A percentile compares a stretch with the other conserved stretches of the same genome.
Conservation (phyloP, 2,888 invertebrate species). For the Eupithecia dodoneata region DNA sequence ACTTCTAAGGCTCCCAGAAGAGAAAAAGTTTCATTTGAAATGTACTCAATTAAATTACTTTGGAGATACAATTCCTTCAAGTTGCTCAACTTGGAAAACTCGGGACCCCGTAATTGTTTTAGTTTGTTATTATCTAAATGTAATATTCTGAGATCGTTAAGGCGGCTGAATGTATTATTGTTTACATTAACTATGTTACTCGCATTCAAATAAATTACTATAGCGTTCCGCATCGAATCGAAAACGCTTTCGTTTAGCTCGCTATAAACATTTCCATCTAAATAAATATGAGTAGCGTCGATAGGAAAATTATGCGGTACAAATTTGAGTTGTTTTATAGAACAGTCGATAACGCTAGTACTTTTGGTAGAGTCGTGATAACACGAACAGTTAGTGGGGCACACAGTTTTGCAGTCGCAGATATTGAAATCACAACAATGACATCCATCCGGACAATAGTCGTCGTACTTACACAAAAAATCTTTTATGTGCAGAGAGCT, state of each 20-base stretch:
- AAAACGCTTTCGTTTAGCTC: conserved; percentile 85
- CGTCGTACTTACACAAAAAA: conserved; percentile 95
- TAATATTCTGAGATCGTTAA: conserved; percentile 89
- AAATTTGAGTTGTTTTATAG: conserved; percentile 88
- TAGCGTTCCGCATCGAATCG: conserved; percentile 74
- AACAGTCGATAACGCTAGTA: conserved; percentile 96
- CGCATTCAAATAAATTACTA: conserved; percentile 92
- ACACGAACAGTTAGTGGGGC: conserved; percentile 96
- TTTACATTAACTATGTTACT: conserved; percentile 92
- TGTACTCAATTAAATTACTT: conserved; percentile 91
- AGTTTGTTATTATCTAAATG: conserved; percentile 95
- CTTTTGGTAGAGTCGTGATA: conserved; percentile 97
- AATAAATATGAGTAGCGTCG: conserved; percentile 95
- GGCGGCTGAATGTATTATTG: conserved; percentile 93
- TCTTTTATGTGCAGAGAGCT: conserved; percentile 90
- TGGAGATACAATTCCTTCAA: conserved; percentile 94
- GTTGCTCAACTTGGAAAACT: conserved; percentile 92
- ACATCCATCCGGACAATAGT: conserved; percentile 95
- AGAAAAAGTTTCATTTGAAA: conserved; percentile 92
- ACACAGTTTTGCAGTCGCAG: conserved; percentile 97
- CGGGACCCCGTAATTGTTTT: conserved; percentile 89
- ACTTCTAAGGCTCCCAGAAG: conserved; percentile 91
- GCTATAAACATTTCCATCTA: conserved; percentile 94
- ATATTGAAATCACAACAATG: conserved; percentile 98
- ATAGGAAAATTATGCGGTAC: conserved; percentile 93